phyloP scores from a whole-genome alignment of 2,888 invertebrate genomes.

The Trichogramma dendrolimi region DNA sequence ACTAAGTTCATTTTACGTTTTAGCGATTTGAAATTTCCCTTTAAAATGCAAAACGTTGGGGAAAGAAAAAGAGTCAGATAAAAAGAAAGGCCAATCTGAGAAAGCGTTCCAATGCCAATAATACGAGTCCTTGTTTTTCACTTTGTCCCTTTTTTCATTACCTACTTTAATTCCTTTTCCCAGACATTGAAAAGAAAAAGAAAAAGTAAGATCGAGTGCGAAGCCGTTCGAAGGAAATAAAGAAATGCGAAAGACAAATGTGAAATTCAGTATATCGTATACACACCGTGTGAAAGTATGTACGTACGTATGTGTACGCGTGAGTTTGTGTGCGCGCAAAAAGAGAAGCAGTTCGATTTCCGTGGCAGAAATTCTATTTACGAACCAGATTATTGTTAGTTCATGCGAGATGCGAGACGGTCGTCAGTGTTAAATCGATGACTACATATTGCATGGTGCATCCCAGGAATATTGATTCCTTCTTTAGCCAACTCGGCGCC shows the following conservation, averaged over 20 bases:
- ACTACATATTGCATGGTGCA: too few species aligned
- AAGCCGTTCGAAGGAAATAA: constrained; percentile 1
- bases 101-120: constrained; percentile 17
- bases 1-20: too few species aligned
- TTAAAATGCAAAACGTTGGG: constrained; percentile 25
- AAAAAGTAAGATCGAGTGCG: not conserved
- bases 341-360: too few species aligned
- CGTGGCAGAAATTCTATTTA: too few species aligned
- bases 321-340: too few species aligned
- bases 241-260: constrained; percentile 12
- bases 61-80: too few species aligned
- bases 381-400: too few species aligned
- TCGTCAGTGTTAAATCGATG: too few species aligned
- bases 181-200: not conserved
- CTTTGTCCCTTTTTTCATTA: constrained; percentile 11
- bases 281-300: not conserved
- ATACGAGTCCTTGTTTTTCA: constrained; percentile 20
- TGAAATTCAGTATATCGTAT: constrained; percentile 10
- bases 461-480: too few species aligned
- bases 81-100: not conserved
- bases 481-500: too few species aligned
- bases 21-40: constrained; percentile 2
- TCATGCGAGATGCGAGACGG: too few species aligned
- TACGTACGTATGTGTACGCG: too few species aligned
- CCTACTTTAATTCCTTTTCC: constrained; percentile 15